Conservation (phyloP, 2,888 invertebrate genomes). For the Allygus modestus region DNA sequence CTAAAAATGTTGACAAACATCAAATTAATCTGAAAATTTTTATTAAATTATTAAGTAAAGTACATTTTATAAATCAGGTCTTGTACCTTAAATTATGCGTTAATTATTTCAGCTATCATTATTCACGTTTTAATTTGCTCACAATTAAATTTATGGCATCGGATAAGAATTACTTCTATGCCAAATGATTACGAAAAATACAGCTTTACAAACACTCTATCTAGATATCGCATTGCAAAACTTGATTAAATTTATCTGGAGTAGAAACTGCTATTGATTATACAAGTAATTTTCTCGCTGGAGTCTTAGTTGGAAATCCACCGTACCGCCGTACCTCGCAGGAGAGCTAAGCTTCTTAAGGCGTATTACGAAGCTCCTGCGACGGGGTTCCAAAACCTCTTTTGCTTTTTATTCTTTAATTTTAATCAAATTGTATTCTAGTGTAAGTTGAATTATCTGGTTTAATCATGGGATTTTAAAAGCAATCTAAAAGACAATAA, state of each 20-base stretch:
- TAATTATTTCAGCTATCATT: too few species aligned
- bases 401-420: slow-evolving; percentile 13
- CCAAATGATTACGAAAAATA: too few species aligned
- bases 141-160: too few species aligned
- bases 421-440: background rate
- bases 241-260: slow-evolving; percentile 1
- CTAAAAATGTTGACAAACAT: too few species aligned
- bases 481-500: too few species aligned
- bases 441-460: background rate
- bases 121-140: too few species aligned
- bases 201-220: too few species aligned
- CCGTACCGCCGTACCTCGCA: background rate
- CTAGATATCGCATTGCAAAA: background rate
- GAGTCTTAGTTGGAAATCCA: background rate
- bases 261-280: background rate
- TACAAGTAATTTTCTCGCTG: slow-evolving; percentile 33
- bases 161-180: too few species aligned
- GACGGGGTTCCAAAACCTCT: background rate
- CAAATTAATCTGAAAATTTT: too few species aligned
- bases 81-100: too few species aligned
- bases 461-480: background rate
- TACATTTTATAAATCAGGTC: too few species aligned
- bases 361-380: background rate
- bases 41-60: too few species aligned
- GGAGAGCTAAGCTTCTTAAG: slow-evolving; percentile 8